phyloP scores from a whole-genome alignment of 2,797 vertebrate genomes.

The Acanthopagrus latus region DNA sequence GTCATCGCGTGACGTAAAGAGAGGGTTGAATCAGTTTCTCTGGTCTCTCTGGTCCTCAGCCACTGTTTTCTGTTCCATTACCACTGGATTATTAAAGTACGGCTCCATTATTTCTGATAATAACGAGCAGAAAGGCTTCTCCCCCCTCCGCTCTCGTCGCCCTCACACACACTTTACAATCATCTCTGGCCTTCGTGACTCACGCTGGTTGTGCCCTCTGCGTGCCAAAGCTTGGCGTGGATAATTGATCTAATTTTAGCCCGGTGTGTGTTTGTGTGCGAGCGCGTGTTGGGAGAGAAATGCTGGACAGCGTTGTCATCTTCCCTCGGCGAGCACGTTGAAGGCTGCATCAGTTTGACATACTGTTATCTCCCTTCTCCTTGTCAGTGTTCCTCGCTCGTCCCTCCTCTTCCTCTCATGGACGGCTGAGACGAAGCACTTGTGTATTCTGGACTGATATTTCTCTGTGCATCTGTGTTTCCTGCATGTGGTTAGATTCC shows the following conservation, averaged over 20 bases:
- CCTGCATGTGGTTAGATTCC: slow-evolving; percentile 21
- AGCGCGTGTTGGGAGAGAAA: slow-evolving; percentile 49
- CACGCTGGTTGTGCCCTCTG: slow-evolving; percentile 38
- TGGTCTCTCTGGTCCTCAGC: not conserved
- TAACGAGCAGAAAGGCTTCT: not conserved
- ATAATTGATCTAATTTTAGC: slow-evolving; percentile 82
- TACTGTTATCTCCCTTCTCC: slow-evolving; percentile 34
- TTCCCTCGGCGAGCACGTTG: slow-evolving; percentile 50
- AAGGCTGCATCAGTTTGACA: slow-evolving; percentile 61
- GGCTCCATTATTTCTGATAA: not conserved
- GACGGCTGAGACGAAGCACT: slow-evolving; percentile 16
- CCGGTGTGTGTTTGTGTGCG: slow-evolving; percentile 54
- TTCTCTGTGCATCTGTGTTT: slow-evolving; percentile 1
- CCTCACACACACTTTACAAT: slow-evolving; percentile 26
- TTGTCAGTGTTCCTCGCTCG: slow-evolving; percentile 18
- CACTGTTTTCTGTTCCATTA: slow-evolving; percentile 9
- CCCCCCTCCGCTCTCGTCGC: not conserved
- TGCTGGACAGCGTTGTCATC: slow-evolving; percentile 59
- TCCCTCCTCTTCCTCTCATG: slow-evolving; percentile 9
- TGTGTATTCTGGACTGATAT: slow-evolving; percentile 26
- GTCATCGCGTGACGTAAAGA: not conserved
- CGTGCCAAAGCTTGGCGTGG: slow-evolving; percentile 60
- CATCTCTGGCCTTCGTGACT: slow-evolving; percentile 53
- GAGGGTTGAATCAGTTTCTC: not conserved
- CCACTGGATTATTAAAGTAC: slow-evolving; percentile 21